Percentiles rank a stretch among this genome's conserved stretches.
phyloP scores from a whole-genome alignment of 2,113 vertebrate genomes.

The Chlorocebus sabaeus region DNA sequence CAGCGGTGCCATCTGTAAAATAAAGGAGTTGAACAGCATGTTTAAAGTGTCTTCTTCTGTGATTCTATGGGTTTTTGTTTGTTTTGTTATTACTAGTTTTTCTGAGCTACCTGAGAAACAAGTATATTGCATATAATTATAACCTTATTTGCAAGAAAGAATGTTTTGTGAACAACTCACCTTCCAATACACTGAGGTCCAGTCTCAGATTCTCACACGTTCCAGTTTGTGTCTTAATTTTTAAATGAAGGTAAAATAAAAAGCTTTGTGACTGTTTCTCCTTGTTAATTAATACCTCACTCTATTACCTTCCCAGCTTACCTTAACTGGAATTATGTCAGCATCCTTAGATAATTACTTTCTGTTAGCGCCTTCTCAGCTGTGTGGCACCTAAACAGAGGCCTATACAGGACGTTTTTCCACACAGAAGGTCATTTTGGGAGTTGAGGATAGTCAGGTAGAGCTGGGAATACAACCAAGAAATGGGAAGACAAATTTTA shows the following conservation, averaged over 20 bases:
- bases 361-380: neutral
- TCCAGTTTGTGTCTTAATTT: neutral
- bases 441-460: neutral
- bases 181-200: neutral
- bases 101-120: neutral
- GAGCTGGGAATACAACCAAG: neutral
- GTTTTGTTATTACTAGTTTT: neutral
- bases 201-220: neutral
- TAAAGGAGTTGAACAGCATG: neutral
- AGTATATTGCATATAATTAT: neutral
- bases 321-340: neutral
- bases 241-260: constrained; percentile 13
- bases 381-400: neutral
- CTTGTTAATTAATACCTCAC: neutral
- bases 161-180: neutral
- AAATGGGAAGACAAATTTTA: neutral
- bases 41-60: neutral
- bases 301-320: neutral
- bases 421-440: neutral
- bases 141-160: neutral
- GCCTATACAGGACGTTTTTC: neutral
- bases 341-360: neutral
- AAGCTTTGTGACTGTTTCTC: neutral
- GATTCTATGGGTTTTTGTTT: neutral
- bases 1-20: neutral